Base-by-base conservation (phyloP, 2,888 invertebrate species). In the Drosophila kambysellisi region DNA sequence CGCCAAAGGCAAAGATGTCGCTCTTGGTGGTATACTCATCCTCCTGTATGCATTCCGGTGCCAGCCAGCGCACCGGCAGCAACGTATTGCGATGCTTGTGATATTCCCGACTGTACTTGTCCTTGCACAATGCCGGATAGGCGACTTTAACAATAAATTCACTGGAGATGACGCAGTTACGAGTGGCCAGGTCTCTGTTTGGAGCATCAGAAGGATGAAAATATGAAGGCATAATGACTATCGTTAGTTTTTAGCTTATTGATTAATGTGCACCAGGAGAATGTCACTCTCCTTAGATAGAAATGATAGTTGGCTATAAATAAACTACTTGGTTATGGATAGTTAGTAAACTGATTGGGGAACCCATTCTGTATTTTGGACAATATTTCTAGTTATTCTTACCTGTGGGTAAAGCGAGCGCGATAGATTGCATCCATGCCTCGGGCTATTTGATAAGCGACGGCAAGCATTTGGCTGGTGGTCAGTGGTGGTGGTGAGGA, bases 21-120 rank as follows among this genome's bases (percentile, higher is more conserved):
- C 98, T 98, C 92, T 98, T 98, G 51, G 97, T 97, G 17, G 98
- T 98, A 92, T 96, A 98, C 75, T 98, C 98, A 68, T 97, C 97
- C 87, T 98, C 98, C 79, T 96, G 94, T 1, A 98, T 96, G 2
- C 98, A 98, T 92, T 99, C 99, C 25, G 95, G 95, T 0, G 98
- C 97, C 92, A 98, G 92, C 99, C 99, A 99, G 82, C 99, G 95
- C 15, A 98, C 93, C 0, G 98, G 98, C 54, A 98, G 95, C 83
- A 96, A 95, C 95, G 96, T 95, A 90, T 98, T 97, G 70, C 96
- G 95, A 88, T 97, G 95, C 83, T 97, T 97, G 92, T 95, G 97
- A 93, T 99, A 99, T 92, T 99, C 98, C 81, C 96, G 96, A 52
- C 96, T 96, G 92, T 98, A 97, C 0, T 98, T 97, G 82, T 97